Percentiles rank a stretch among this genome's conserved stretches.
Conservation (phyloP, 2,797 vertebrate species). For the Galago senegalensis region DNA sequence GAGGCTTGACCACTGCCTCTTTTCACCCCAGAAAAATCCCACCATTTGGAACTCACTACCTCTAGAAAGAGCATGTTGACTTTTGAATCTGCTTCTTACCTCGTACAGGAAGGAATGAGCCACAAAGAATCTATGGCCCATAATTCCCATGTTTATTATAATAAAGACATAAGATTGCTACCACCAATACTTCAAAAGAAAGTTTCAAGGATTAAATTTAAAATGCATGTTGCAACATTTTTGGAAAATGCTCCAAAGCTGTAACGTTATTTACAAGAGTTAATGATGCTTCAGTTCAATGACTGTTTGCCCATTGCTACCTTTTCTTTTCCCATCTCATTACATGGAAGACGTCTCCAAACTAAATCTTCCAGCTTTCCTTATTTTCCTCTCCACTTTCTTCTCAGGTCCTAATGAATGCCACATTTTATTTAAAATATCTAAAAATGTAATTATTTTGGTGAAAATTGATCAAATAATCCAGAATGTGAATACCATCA, state of each 20-base stretch:
- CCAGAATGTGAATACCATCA: neutral
- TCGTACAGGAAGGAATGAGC: neutral
- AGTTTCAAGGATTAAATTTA: conserved; percentile 19
- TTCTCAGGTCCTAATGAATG: neutral
- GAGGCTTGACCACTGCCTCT: neutral
- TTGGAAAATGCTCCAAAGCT: conserved; percentile 3
- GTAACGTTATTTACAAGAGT: neutral
- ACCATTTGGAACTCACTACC: neutral
- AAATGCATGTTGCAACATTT: neutral
- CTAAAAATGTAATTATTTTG: conserved; percentile 7
- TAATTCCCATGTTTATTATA: neutral
- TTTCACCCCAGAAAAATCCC: neutral
- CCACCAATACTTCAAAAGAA: conserved; percentile 12
- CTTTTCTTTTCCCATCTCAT: neutral
- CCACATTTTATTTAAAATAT: conserved; percentile 13
- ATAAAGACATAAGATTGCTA: too few species aligned
- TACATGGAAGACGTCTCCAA: neutral
- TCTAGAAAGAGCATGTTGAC: neutral
- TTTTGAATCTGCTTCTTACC: conserved; percentile 12
- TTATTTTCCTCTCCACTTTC: neutral
- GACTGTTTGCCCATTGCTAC: neutral
- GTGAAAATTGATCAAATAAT: conserved; percentile 13
- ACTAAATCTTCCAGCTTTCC: neutral
- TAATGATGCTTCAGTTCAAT: neutral
- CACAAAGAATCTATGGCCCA: neutral